A percentile compares a stretch with the other conserved stretches of the same genome.
Conservation (phyloP, 2,888 invertebrate genomes). For the Thymelicus acteon region DNA sequence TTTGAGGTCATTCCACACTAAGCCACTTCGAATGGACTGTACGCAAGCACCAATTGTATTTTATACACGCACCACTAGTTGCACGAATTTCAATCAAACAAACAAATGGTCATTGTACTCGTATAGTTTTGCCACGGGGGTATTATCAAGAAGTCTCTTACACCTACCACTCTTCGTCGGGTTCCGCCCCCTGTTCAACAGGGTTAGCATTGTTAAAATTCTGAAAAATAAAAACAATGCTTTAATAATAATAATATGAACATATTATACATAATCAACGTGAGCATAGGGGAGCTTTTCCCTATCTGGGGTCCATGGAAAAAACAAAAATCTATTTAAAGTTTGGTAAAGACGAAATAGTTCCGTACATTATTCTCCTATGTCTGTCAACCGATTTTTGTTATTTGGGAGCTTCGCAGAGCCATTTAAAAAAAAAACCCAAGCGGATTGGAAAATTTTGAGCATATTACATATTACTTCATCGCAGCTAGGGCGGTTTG, state of each 20-base stretch:
- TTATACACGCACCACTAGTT: constrained; percentile 62
- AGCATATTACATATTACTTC: no score
- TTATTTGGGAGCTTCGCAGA: no score
- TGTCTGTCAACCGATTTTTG: no score
- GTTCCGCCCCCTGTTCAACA: constrained; percentile 68
- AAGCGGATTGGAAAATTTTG: no score
- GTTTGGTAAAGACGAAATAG: no score
- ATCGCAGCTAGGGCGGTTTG: no score
- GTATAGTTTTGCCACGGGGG: constrained; percentile 43
- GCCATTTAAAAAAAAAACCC: no score
- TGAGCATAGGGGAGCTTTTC: no score
- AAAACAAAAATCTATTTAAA: no score
- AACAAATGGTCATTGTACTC: constrained; percentile 40
- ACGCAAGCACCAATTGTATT: constrained; percentile 67
- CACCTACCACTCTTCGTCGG: constrained; percentile 84
- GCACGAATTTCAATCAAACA: constrained; percentile 53
- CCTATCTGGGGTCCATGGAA: no score
- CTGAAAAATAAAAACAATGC: constrained; percentile 51
- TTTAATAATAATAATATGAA: neutral
- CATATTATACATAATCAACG: no score
- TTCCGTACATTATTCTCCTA: no score
- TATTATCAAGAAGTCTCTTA: constrained; percentile 54
- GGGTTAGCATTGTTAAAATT: constrained; percentile 63
- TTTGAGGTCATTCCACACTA: constrained; percentile 10
- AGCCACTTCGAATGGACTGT: constrained; percentile 31